Evolutionary conservation across 2,113 vertebrate species (phyloP), one percentile per base, ranked within the genome.

Genomic region (Phylloscopus whistleri): DNA sequence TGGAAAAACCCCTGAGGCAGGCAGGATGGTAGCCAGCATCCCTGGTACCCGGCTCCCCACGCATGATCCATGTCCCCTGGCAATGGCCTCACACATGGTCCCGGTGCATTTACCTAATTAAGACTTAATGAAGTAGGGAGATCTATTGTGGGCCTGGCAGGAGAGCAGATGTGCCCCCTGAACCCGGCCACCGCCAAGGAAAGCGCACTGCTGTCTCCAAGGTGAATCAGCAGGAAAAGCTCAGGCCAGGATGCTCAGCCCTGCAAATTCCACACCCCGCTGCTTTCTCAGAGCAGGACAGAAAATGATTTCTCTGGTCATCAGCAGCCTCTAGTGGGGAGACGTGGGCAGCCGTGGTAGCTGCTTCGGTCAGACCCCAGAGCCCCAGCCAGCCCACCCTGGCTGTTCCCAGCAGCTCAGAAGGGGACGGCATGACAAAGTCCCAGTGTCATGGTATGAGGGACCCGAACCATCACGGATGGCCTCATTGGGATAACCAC

Each of bases 321-420:
- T 79, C 93, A 95, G 96, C 96, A 97, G 81, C 96, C 95, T 95
- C 94, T 95, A 97, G 95, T 10, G 95, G 96, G 87, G 77, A 94
- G 67, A 90, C 17, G 13, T 16, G 11, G 15, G 7, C n/a, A 85
- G 73, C 28, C 0, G 2, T 24, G 31, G 10, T 3, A 5, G n/a
- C 24, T 4, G 13, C 56, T 70, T 53, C 1, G 0, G 31, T 17
- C 0, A 4, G 60, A 58, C 24, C 82, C 70, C 67, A n/a, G 28
- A n/a, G 53, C 49, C 35, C 23, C 69, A 21, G 26, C 1, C 31
- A 90, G 69, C 83, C 53, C 80, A 63, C 39, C 48, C 69, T 19
- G 37, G 13, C 52, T 58, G 41, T 26, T 17, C 58, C 59, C n/a
- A 24, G 3, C 70, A 48, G 26, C 46, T 53, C 58, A 55, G 44